Percentiles rank a stretch among this genome's conserved stretches.
Conservation (phyloP, 2,888 invertebrate genomes). For the Drosophila incognita region DNA sequence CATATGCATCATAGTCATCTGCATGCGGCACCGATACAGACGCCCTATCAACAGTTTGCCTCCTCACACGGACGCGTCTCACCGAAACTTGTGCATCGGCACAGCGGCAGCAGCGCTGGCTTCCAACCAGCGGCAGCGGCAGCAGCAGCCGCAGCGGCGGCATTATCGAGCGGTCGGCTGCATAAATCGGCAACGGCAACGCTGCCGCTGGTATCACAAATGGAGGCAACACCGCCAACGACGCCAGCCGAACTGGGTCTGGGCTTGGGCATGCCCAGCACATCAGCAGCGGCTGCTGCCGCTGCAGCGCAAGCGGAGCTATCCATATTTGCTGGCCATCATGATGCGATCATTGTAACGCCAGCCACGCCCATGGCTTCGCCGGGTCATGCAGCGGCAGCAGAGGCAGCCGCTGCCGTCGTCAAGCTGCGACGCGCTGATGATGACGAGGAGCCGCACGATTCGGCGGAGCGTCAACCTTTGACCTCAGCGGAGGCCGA, state of each 20-base stretch:
- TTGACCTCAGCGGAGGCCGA: conserved; percentile 64
- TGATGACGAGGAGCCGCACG: conserved; percentile 60
- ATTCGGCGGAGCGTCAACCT: conserved; percentile 74
- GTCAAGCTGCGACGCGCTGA: conserved; percentile 67
- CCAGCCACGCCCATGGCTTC: conserved; percentile 85
- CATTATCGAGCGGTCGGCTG: conserved; percentile 59
- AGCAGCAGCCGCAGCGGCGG: conserved; percentile 16
- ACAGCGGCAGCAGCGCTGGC: conserved; percentile 83
- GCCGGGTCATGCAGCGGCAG: conserved; percentile 82
- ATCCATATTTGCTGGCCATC: conserved; percentile 68
- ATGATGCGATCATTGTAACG: conserved; percentile 85
- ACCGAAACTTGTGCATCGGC: conserved; percentile 82
- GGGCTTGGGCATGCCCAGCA: conserved; percentile 63
- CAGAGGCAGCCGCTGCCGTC: conserved; percentile 4
- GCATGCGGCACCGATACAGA: conserved; percentile 47
- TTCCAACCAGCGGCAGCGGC: conserved; percentile 70
- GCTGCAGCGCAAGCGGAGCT: conserved; percentile 49
- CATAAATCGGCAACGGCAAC: conserved; percentile 85
- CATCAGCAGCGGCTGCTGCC: conserved; percentile 59
- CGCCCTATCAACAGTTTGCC: conserved; percentile 74
- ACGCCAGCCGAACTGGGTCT: conserved; percentile 68
- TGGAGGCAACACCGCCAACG: conserved; percentile 83
- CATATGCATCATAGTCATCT: conserved; percentile 54
- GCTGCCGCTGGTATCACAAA: conserved; percentile 84
- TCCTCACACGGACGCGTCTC: conserved; percentile 79